phyloP scores from a whole-genome alignment of 2,888 invertebrate species.

The Amblyjoppa fuscipennis region DNA sequence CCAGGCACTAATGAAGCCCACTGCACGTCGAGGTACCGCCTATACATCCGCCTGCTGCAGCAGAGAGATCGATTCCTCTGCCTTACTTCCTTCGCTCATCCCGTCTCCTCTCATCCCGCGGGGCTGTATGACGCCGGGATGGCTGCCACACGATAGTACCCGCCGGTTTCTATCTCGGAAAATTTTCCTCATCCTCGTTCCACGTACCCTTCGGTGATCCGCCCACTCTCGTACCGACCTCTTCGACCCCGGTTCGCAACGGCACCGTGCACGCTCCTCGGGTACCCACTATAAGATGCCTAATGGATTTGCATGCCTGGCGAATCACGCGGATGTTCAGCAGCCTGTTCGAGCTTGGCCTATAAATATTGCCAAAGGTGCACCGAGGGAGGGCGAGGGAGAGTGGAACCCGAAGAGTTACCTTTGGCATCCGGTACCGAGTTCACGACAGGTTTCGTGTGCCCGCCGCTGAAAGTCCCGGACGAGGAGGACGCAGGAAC shows the following conservation, averaged over 20 bases:
- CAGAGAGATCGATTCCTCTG: slow-evolving; percentile 7
- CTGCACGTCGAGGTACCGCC: background rate
- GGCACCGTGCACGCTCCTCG: slow-evolving; percentile 44
- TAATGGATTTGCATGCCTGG: slow-evolving; percentile 68
- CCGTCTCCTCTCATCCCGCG: background rate
- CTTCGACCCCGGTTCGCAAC: slow-evolving; percentile 62
- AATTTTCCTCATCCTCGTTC: slow-evolving; percentile 46
- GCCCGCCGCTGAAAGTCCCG: background rate
- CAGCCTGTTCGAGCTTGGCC: slow-evolving; percentile 22
- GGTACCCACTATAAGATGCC: slow-evolving; percentile 40
- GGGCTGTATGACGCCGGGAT: slow-evolving; percentile 23
- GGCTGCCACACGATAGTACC: slow-evolving; percentile 29
- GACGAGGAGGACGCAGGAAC: slow-evolving; percentile 29
- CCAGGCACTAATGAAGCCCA: background rate
- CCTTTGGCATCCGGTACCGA: slow-evolving; percentile 53
- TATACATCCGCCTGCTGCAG: background rate
- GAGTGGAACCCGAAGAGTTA: slow-evolving; percentile 40
- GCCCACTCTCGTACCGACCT: slow-evolving; percentile 68
- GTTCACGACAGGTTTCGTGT: slow-evolving; percentile 59
- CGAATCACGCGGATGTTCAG: slow-evolving; percentile 60
- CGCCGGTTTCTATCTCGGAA: slow-evolving; percentile 49
- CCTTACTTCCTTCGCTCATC: slow-evolving; percentile 6
- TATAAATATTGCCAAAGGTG: slow-evolving; percentile 14
- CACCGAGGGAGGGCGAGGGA: slow-evolving; percentile 12
- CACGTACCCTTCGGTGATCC: slow-evolving; percentile 57